Evolutionary conservation across 1,140 invertebrate genomes (phyloP).

Genomic region (Chironomus striatipennis): DNA sequence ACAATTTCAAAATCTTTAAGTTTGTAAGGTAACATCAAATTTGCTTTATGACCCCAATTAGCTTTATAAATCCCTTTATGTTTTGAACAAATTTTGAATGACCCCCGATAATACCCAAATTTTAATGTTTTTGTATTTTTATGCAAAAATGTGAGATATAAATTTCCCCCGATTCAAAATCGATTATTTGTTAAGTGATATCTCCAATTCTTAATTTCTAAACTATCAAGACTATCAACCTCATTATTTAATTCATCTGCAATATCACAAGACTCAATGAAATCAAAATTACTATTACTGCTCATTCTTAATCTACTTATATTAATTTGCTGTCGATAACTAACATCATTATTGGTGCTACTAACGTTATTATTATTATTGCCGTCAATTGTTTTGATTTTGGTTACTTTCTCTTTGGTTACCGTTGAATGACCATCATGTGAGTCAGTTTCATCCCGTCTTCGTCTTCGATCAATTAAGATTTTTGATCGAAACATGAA

Average conservation of each 20-base stretch:
- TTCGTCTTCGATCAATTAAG: conserved; percentile 28
- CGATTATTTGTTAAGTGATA: conserved; percentile 26
- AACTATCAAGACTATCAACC: conserved; percentile 18
- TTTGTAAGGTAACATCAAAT: too few relatives aligned
- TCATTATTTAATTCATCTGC: conserved; percentile 11
- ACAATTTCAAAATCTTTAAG: too few relatives aligned
- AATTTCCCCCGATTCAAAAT: conserved; percentile 28
- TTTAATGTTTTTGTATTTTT: too few relatives aligned
- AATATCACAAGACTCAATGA: conserved; percentile 16
- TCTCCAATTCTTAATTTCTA: conserved; percentile 26
- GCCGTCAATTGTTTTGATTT: not conserved
- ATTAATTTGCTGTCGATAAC: not conserved
- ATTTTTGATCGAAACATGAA: conserved; percentile 38
- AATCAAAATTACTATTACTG: conserved; percentile 22
- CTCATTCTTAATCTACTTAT: not conserved
- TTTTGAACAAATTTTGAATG: too few relatives aligned
- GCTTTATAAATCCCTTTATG: too few relatives aligned
- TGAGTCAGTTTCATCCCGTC: not conserved
- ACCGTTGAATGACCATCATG: not conserved
- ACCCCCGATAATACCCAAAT: too few relatives aligned
- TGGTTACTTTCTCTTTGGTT: not conserved
- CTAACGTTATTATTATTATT: conserved; percentile 20
- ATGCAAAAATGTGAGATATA: too few relatives aligned
- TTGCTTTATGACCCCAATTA: too few relatives aligned
- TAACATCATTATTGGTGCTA: not conserved